phyloP scores from a whole-genome alignment of 2,113 vertebrate species.

The Seriola quinqueradiata region DNA sequence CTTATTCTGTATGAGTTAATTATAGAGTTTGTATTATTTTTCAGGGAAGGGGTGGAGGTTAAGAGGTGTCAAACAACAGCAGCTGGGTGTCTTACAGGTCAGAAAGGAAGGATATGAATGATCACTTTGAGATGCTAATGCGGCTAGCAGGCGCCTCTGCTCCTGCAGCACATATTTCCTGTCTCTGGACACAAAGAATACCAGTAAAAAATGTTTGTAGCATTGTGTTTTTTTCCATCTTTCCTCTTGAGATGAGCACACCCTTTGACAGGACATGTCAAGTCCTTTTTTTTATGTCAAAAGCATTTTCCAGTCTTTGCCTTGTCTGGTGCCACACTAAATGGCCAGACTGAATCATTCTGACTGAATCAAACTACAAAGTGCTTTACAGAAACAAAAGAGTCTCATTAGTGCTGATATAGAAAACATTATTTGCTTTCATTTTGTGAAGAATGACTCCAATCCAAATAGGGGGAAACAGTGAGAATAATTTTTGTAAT shows the following conservation, averaged over 20 bases:
- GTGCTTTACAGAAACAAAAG: background rate
- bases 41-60: conserved; percentile 14
- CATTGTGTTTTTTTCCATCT: background rate
- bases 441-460: too few species aligned
- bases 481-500: too few species aligned
- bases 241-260: conserved; percentile 18
- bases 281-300: background rate
- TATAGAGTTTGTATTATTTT: conserved; percentile 13
- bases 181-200: conserved; percentile 21
- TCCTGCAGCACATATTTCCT: conserved; percentile 36
- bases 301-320: background rate
- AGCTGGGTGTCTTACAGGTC: background rate
- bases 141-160: conserved; percentile 69
- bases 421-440: too few species aligned
- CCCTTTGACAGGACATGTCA: conserved; percentile 14
- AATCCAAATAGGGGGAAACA: too few species aligned
- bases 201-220: background rate
- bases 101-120: conserved; percentile 72
- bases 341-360: background rate
- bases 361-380: background rate
- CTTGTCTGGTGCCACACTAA: background rate
- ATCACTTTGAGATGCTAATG: conserved; percentile 41
- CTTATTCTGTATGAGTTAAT: conserved; percentile 17
- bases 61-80: conserved; percentile 43
- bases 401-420: accelerated